Percentiles rank a stretch among this genome's conserved stretches.
phyloP scores from a whole-genome alignment of 2,888 invertebrate species.

The Hipparchia semele region DNA sequence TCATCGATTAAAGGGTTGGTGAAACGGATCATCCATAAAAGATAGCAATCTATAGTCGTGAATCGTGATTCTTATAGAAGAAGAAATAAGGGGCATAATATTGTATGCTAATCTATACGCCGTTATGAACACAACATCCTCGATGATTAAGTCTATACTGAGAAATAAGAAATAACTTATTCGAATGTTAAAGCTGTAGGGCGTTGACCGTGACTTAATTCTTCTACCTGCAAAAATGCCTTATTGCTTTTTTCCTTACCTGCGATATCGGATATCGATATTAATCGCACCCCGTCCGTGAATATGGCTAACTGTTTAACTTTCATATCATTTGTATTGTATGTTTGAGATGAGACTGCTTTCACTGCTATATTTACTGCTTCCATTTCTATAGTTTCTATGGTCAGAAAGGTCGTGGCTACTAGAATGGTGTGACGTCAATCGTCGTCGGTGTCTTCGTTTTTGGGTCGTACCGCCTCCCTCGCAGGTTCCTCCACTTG shows the following conservation, averaged over 20 bases:
- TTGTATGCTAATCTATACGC: background rate
- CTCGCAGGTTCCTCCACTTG: too few relatives aligned
- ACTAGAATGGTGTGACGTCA: too few relatives aligned
- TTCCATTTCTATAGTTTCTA: background rate
- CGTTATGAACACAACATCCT: constrained; percentile 21
- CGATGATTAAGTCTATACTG: constrained; percentile 18
- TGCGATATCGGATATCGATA: background rate
- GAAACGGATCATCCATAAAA: constrained; percentile 1
- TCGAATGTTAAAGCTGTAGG: constrained; percentile 15
- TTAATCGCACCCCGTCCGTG: background rate
- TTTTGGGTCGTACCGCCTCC: too few relatives aligned
- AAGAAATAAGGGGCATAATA: constrained; percentile 5
- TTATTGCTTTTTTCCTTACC: constrained; percentile 5
- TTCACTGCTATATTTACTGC: background rate
- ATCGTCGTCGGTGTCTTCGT: too few relatives aligned
- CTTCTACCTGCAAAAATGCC: constrained; percentile 11
- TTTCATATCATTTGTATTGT: background rate
- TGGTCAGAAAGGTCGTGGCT: background rate
- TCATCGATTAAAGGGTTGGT: constrained; percentile 4
- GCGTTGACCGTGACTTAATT: constrained; percentile 29
- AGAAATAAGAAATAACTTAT: constrained; percentile 22
- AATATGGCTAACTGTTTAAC: background rate
- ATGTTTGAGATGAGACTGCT: background rate
- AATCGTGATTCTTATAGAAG: background rate
- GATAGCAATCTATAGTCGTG: background rate